Conservation (phyloP, 2,113 vertebrate genomes). For the Jaculus jaculus region DNA sequence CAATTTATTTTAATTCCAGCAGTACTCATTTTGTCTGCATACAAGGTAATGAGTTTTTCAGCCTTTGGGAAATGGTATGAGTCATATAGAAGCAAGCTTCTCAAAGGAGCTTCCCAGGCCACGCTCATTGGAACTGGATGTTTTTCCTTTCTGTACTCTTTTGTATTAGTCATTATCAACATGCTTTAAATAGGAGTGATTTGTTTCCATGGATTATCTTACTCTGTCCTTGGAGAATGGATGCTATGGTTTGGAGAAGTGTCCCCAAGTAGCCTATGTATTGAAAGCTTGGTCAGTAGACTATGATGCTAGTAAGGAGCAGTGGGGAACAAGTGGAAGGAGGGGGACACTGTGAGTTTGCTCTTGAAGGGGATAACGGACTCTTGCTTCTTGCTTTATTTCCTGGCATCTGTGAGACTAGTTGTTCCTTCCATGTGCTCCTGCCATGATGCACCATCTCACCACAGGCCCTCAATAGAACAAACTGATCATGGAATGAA, state of each 20-base stretch:
- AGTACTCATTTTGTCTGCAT: conserved; percentile 25
- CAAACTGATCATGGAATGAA: not conserved
- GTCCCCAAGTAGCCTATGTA: not conserved
- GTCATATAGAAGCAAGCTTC: not conserved
- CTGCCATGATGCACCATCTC: not conserved
- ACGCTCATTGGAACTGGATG: not conserved
- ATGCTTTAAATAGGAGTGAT: not conserved
- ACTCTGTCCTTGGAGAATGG: not conserved
- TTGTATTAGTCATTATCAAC: not conserved
- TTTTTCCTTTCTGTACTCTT: not conserved
- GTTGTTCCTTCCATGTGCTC: not conserved
- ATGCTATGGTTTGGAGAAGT: not conserved
- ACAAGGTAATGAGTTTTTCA: conserved; percentile 33
- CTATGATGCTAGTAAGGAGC: not conserved
- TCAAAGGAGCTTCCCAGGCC: not conserved
- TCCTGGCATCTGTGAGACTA: not conserved
- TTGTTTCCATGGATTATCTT: not conserved
- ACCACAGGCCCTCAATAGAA: not conserved
- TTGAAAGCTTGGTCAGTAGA: not conserved
- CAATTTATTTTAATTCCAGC: conserved; percentile 52
- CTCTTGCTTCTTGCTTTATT: too few relatives aligned
- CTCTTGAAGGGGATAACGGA: not conserved
- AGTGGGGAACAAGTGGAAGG: not conserved
- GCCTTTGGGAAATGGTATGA: conserved; percentile 37
- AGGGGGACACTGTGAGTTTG: not conserved